Evolutionary conservation across 2,797 vertebrate genomes (phyloP).

Genomic region (Phoeniculus purpureus): DNA sequence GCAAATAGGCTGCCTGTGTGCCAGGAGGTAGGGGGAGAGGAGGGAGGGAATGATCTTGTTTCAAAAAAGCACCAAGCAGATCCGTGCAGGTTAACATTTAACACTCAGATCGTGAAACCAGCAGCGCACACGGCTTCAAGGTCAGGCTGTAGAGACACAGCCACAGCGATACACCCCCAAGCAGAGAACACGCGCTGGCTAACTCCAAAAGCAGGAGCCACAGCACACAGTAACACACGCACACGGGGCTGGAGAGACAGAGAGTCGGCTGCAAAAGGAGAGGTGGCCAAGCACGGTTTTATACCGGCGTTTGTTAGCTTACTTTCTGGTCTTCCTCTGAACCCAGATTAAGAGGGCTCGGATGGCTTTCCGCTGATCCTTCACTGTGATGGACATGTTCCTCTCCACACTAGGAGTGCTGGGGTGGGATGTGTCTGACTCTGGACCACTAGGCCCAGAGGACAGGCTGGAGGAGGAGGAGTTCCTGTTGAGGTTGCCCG

Average conservation of each 20-base stretch:
- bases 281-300: background rate
- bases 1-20: background rate
- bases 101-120: background rate
- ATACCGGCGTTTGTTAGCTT: conserved; percentile 50
- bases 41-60: background rate
- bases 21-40: background rate
- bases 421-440: conserved; percentile 87
- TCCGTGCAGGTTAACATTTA: conserved; percentile 52
- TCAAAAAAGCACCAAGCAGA: background rate
- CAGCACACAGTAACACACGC: background rate
- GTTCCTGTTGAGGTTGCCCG: conserved; percentile 93
- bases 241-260: background rate
- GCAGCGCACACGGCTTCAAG: background rate
- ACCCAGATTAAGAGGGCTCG: conserved; percentile 94
- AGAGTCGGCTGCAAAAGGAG: background rate
- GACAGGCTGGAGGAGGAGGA: conserved; percentile 91
- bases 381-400: conserved; percentile 76
- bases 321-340: conserved; percentile 95
- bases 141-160: background rate
- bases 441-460: conserved; percentile 89
- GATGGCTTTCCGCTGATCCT: conserved; percentile 91
- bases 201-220: background rate
- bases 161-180: rapidly evolving
- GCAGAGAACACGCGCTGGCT: background rate
- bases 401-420: conserved; percentile 85